phyloP scores from a whole-genome alignment of 2,888 invertebrate species.

The Apodemia mormo region DNA sequence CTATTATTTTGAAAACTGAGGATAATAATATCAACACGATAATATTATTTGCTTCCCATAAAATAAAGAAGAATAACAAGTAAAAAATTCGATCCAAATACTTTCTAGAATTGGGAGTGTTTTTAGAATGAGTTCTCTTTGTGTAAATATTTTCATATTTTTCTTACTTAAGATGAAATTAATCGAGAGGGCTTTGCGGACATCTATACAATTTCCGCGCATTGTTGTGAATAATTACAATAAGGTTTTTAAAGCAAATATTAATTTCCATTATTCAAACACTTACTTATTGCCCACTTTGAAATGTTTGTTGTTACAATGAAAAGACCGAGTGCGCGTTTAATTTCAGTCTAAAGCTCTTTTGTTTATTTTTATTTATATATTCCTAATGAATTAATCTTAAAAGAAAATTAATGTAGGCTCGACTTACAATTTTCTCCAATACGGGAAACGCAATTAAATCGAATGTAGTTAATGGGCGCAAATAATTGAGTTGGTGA shows the following conservation, averaged over 20 bases:
- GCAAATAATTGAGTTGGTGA: slow-evolving; percentile 65
- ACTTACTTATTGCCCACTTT: slow-evolving; percentile 52
- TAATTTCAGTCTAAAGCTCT: slow-evolving; percentile 26
- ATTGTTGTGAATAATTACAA: slow-evolving; percentile 75
- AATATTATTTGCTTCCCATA: background rate
- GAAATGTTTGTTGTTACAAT: slow-evolving; percentile 53
- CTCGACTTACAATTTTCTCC: slow-evolving; percentile 38
- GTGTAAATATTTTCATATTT: slow-evolving; percentile 47
- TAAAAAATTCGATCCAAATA: slow-evolving; percentile 30
- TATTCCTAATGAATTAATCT: slow-evolving; percentile 12
- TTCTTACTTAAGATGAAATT: slow-evolving; percentile 69
- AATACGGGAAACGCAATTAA: slow-evolving; percentile 61
- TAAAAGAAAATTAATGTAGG: background rate
- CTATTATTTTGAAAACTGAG: no score
- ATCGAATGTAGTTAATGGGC: slow-evolving; percentile 70
- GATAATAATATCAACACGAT: background rate
- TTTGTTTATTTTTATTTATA: slow-evolving; percentile 29
- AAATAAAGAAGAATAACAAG: slow-evolving; percentile 18
- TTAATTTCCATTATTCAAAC: slow-evolving; percentile 73
- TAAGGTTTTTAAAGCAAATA: slow-evolving; percentile 71
- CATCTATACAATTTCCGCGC: slow-evolving; percentile 72
- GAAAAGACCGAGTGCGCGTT: slow-evolving; percentile 31
- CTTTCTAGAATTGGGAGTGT: slow-evolving; percentile 53
- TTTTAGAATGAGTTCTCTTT: slow-evolving; percentile 49
- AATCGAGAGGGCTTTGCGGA: slow-evolving; percentile 70